Base-by-base conservation (phyloP, 2,888 invertebrate species). In the Abrostola tripartita region DNA sequence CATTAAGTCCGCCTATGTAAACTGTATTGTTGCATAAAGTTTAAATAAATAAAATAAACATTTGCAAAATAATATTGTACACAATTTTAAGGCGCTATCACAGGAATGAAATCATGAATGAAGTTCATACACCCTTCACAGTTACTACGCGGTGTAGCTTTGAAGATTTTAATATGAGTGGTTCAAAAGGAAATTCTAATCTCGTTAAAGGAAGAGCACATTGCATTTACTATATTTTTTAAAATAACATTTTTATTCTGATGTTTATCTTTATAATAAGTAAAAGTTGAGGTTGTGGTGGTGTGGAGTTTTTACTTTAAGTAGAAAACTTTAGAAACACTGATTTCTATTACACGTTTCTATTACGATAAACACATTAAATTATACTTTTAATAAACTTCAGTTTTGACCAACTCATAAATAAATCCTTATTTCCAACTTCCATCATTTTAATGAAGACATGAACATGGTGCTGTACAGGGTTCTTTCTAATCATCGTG, bases 41-140 rank as follows among this genome's bases (percentile, higher is more conserved):
- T n/a, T n/a, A n/a, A n/a, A 40, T 74, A 66, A 61, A 52, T 62
- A 62, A 56, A 70, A 53, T 11, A 69, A 68, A 67, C 47, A 65
- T 77, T 66, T 61, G 72, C 69, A 71, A 78, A 78, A 79, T 64
- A 74, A 52, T 65, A 61, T 56, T 61, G 68, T 41, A 78, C 70
- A 78, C 64, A 81, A 81, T 63, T 78, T 81, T 82, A 85, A 88
- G 81, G 83, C 84, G 83, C 87, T 91, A 91, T 92, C 90, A 92
- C 90, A 92, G 91, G 87, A 90, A 88, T 88, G 78, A 88, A 82
- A 87, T 84, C 78, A 79, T 85, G 74, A 88, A 85, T 82, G 75
- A 82, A 83, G 75, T 83, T 78, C 64, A 78, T 70, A 74, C 69
- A 82, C 67, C 71, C 61, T 78, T 76, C 62, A 78, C 72, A 67